Base-by-base conservation (phyloP, 2,888 invertebrate species). In the Teinopalpus imperialis region DNA sequence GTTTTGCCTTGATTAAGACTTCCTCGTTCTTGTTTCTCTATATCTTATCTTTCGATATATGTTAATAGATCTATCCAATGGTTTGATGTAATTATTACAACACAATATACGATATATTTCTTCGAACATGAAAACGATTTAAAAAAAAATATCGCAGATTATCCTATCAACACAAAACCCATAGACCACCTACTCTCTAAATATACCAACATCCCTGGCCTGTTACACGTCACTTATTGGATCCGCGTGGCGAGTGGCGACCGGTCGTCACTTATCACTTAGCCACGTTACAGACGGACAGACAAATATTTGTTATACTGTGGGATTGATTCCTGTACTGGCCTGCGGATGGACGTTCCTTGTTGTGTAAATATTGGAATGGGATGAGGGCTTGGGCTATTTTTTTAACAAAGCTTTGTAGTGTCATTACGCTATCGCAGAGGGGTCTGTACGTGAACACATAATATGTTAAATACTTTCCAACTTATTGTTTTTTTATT, bases 101-200 rank as follows among this genome's bases (percentile, higher is more conserved):
- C n/a, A n/a, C n/a, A n/a, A n/a, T n/a, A n/a, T n/a, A n/a, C n/a
- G n/a, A n/a, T n/a, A n/a, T n/a, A n/a, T n/a, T n/a, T n/a, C n/a
- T n/a, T n/a, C n/a, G n/a, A n/a, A n/a, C n/a, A n/a, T n/a, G n/a
- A n/a, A n/a, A n/a, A n/a, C n/a, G n/a, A n/a, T n/a, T n/a, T n/a
- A n/a, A n/a, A n/a, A n/a, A n/a, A n/a, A n/a, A n/a, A n/a, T n/a
- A n/a, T n/a, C n/a, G n/a, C n/a, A 13, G 29, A 39, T 6, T 44
- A 21, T 48, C 41, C 40, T 3, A 5, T 9, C 23, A 16, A 39
- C 6, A 7, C 3, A 1, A 9, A 18, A 52, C 4, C 2, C 26
- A 30, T 58, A 53, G 51, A 49, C 49, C 47, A 56, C 52, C 50
- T 45, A 59, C 43, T 26, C 16, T 10, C 32, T 37, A 43, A 36